Evolutionary conservation across 1,140 invertebrate genomes (phyloP).

Genomic region (Zaprionus africanus): DNA sequence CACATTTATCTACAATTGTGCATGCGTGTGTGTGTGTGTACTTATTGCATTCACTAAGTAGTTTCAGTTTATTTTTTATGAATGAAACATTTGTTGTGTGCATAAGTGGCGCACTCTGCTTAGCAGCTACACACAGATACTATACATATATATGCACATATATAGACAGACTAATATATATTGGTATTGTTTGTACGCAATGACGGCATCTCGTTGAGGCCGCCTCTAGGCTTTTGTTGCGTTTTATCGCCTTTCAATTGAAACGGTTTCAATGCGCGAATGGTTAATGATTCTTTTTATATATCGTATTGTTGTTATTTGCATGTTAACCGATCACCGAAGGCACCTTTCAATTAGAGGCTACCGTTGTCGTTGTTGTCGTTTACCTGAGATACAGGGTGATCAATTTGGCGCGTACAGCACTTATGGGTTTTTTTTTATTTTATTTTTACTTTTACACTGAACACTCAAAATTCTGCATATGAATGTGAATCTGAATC

Average conservation of each 20-base stretch:
- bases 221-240: constrained; percentile 31
- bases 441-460: constrained; percentile 1
- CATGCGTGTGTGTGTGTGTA: constrained; percentile 8
- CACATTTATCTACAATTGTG: not conserved
- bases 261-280: constrained; percentile 29
- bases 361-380: constrained; percentile 22
- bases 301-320: constrained; percentile 43
- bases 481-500: not conserved
- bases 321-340: constrained; percentile 44
- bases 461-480: not conserved
- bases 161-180: constrained; percentile 4
- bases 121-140: constrained; percentile 48
- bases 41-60: constrained; percentile 20
- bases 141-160: not conserved
- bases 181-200: constrained; percentile 35
- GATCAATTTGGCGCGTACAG: constrained; percentile 9
- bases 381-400: constrained; percentile 46
- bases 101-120: constrained; percentile 62
- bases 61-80: constrained; percentile 55
- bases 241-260: constrained; percentile 49
- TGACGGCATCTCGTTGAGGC: constrained; percentile 50
- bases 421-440: not conserved
- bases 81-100: constrained; percentile 73
- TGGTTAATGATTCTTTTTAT: constrained; percentile 41
- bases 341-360: constrained; percentile 49